Evolutionary conservation across 2,797 vertebrate species (phyloP), one percentile per base, ranked within the genome.

Genomic region (Macrochelys suwanniensis): DNA sequence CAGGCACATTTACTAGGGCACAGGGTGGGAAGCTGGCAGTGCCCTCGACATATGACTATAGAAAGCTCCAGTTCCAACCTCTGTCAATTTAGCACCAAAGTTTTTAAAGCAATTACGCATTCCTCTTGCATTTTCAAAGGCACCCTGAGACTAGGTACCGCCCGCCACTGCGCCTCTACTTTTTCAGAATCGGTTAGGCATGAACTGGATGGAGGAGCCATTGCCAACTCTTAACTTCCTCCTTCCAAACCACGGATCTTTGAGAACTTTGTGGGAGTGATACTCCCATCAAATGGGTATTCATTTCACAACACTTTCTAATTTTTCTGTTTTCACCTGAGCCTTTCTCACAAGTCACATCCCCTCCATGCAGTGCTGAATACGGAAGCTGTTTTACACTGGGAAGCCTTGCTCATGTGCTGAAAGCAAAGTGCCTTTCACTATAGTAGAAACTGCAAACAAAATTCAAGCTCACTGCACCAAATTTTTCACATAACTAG

Each of bases 161-260:
- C 89, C 87, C 49, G 2, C 0, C 1, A 0, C 81, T 13, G 33
- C 19, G 3, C n/a, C 19, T 71, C 79, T 31, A 31, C 3, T 0
- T 16, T 59, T 33, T 61, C 28, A 61, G 59, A 61, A 31, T 16
- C 59, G 33, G 56, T 7, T 76, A 19, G 49, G 33, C 50, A 9
- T 26, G n/a, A 53, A 26, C 82, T 31, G 49, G 10, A 13, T 21
- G 26, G 11, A 0, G 1, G 1, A 19, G 0, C 0, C 0, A 0
- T 1, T 1, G 45, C 47, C 9, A 0, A 26, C n/a, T 42, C n/a
- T 10, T 5, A 42, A 10, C 65, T 42, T 42, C 68, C 37, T 71
- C 65, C 65, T 84, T 74, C 82, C 82, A 71, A 42, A 54, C 25
- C 37, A 23, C 4, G 4, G 49, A 54, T 42, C 65, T 42, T 19